phyloP scores from a whole-genome alignment of 2,113 vertebrate genomes.

The Ivindomyrus marchei region DNA sequence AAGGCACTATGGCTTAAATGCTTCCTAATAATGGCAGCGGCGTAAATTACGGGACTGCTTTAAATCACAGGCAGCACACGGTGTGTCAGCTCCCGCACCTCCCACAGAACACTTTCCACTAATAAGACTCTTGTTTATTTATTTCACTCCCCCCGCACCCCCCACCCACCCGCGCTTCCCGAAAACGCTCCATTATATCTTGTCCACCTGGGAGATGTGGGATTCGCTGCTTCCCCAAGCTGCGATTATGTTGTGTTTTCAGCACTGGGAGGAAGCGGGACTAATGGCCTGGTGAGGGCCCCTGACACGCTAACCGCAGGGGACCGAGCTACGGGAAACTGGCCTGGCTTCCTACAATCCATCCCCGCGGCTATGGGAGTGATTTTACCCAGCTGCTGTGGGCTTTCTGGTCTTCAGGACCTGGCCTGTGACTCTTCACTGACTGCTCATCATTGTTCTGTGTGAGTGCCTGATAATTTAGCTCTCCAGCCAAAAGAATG shows the following conservation, averaged over 20 bases:
- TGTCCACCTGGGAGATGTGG: background rate
- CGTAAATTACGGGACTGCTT: constrained; percentile 44
- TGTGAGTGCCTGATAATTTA: background rate
- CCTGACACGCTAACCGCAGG: background rate
- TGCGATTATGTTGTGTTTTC: constrained; percentile 14
- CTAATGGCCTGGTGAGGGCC: constrained; percentile 25
- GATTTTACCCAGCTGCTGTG: background rate
- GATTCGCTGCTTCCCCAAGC: background rate
- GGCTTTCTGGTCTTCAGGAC: background rate
- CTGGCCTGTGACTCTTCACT: background rate
- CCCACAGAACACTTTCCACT: background rate
- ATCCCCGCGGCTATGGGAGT: constrained; percentile 16
- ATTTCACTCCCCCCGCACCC: background rate
- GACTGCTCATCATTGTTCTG: background rate
- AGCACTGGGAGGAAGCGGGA: constrained; percentile 22
- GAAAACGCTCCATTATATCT: constrained; percentile 20
- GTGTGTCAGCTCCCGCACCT: constrained; percentile 38
- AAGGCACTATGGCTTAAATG: constrained; percentile 30
- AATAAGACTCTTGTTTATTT: constrained; percentile 32
- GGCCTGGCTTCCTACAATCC: constrained; percentile 17
- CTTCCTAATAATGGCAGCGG: constrained; percentile 29
- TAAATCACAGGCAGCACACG: constrained; percentile 10
- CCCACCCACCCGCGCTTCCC: background rate
- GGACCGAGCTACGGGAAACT: background rate
- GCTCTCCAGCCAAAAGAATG: background rate